A percentile compares a stretch with the other conserved stretches of the same genome.
Conservation (phyloP, 1,140 invertebrate species). For the Listronotus bonariensis region DNA sequence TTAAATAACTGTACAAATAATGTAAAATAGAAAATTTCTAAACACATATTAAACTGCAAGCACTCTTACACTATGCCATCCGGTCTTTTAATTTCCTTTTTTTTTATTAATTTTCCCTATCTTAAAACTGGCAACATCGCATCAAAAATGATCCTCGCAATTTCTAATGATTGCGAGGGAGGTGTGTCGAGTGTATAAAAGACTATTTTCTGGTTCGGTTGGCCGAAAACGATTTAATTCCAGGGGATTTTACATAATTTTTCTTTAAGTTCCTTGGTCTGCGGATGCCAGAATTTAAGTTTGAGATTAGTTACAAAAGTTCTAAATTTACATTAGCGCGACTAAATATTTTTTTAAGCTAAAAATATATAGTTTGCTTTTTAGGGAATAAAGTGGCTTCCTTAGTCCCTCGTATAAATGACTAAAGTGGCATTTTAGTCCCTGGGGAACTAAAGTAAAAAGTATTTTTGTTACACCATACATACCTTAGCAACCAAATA, state of each 20-base stretch:
- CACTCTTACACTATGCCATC: background rate
- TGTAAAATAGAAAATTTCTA: no score
- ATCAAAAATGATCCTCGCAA: constrained; percentile 15
- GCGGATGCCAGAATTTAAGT: background rate
- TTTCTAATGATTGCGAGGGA: constrained; percentile 30
- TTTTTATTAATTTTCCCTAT: background rate
- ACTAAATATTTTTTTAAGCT: no score
- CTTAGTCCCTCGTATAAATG: no score
- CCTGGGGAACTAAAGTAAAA: no score
- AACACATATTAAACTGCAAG: no score
- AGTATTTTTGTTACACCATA: no score
- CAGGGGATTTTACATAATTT: constrained; percentile 35
- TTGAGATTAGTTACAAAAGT: background rate
- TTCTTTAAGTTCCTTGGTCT: constrained; percentile 26
- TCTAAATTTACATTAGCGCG: no score
- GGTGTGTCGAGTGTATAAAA: constrained; percentile 37
- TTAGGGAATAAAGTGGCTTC: no score
- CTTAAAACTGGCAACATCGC: constrained; percentile 12
- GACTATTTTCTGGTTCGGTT: constrained; percentile 39
- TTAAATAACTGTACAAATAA: no score
- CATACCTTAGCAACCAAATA: no score
- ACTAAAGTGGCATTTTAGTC: no score
- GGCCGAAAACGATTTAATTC: constrained; percentile 35
- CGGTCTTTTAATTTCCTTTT: background rate
- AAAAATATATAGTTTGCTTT: no score